Evolutionary conservation across 2,888 invertebrate species (phyloP), one percentile per base, ranked within the genome.

Genomic region (Phalera bucephala): DNA sequence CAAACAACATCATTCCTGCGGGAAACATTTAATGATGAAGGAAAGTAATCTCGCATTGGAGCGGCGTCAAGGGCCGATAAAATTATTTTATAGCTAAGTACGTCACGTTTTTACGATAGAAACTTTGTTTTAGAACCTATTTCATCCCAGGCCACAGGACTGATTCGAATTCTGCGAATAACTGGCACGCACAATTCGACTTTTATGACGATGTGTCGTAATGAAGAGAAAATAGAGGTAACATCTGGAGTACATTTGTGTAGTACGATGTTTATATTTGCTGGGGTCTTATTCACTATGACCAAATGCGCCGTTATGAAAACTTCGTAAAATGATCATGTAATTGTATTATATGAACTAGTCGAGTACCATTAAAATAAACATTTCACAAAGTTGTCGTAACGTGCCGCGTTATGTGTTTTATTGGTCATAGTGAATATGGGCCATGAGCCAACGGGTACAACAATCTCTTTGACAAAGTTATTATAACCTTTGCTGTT

Each of bases 81-180:
- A 52, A 54, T 54, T 39, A 44, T 58, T 54, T 55, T 50, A 54
- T 53, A 35, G 48, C 43, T 40, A 40, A 38, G 32, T 42, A 64
- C 46, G 43, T 36, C 37, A 37, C 35, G 27, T 32, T 37, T 43
- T 55, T 45, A 55, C 37, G 55, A 44, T 34, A 19, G 9, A 35
- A 49, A 51, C 41, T 49, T 49, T 41, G 31, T 36, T 33, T 40
- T 31, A 35, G 31, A 37, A 47, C 33, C 26, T 20, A 39, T 35
- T 33, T 26, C 15, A 28, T 11, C 15, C 12, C 31, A 26, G 34
- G 32, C 36, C 35, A 39, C 21, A 15, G 12, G 31, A 23, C 21
- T 25, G 25, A 12, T 8, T 11, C 6, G 25, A 10, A 22, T 22
- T 22, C 22, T 22, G 4, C 9, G 10, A 10, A 22, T 10, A 10